Conservation (phyloP, 2,888 invertebrate genomes). For the Aleiodes leptofemur region DNA sequence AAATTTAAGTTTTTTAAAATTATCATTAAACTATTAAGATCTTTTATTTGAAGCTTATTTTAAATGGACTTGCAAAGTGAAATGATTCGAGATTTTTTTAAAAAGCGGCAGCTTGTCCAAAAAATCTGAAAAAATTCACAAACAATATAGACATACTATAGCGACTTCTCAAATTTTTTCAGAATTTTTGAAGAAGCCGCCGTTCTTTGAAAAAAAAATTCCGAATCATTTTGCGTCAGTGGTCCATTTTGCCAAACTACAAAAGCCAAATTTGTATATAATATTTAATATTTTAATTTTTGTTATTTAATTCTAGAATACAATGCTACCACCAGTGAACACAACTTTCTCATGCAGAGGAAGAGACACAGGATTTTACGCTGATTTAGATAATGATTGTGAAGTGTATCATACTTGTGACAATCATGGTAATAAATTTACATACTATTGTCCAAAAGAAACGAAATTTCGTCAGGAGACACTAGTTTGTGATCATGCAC, state of each 20-base stretch:
- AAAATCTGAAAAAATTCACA: no score
- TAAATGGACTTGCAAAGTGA: no score
- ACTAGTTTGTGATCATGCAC: constrained; percentile 69
- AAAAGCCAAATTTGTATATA: not conserved
- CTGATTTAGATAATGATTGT: constrained; percentile 65
- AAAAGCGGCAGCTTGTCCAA: no score
- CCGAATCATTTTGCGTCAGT: no score
- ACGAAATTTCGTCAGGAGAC: constrained; percentile 71
- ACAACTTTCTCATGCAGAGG: constrained; percentile 65
- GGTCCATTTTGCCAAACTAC: no score
- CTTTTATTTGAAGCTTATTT: no score
- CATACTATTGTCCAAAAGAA: constrained; percentile 68
- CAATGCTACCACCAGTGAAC: constrained; percentile 59
- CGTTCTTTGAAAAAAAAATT: no score
- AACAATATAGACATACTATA: no score
- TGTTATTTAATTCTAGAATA: constrained; percentile 59
- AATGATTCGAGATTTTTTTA: no score
- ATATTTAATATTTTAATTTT: not conserved
- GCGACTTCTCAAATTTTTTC: no score
- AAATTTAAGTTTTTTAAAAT: not conserved
- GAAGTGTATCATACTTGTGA: constrained; percentile 70
- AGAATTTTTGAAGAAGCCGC: no score
- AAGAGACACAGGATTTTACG: constrained; percentile 66
- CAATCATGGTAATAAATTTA: constrained; percentile 70
- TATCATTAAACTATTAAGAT: not conserved